Evolutionary conservation across 2,797 vertebrate genomes (phyloP).

Genomic region (Scleropages formosus): DNA sequence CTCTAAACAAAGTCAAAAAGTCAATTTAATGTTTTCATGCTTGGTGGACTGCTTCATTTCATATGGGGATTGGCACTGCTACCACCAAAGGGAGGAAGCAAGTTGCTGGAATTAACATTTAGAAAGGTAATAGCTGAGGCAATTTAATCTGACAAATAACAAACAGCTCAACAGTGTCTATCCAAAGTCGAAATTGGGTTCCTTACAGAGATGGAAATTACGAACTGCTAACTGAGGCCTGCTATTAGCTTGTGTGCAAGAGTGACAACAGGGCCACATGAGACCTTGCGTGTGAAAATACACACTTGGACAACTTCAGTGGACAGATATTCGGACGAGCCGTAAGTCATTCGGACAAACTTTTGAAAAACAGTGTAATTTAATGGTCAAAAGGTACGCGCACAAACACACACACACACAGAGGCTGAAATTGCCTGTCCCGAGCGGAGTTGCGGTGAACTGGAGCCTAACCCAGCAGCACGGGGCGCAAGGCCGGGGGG

Average conservation of each 20-base stretch:
- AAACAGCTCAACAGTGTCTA: slow-evolving; percentile 35
- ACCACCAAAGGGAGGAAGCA: slow-evolving; percentile 16
- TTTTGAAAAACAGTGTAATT: not conserved
- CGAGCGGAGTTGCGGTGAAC: too few relatives aligned
- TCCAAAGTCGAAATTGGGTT: slow-evolving; percentile 33
- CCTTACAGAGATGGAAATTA: slow-evolving; percentile 36
- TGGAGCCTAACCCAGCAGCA: too few relatives aligned
- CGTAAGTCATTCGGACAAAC: not conserved
- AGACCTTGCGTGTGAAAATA: not conserved
- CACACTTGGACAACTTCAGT: not conserved
- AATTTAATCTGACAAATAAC: slow-evolving; percentile 41
- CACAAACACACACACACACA: too few relatives aligned
- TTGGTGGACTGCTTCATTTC: slow-evolving; percentile 33
- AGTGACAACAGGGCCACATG: not conserved
- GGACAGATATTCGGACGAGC: not conserved
- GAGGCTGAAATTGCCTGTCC: too few relatives aligned
- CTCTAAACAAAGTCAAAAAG: slow-evolving; percentile 44
- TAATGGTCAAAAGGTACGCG: too few relatives aligned
- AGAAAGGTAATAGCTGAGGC: slow-evolving; percentile 35
- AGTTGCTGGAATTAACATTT: slow-evolving; percentile 37
- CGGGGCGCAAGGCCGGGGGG: too few relatives aligned
- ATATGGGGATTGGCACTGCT: slow-evolving; percentile 15
- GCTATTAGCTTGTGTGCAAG: not conserved
- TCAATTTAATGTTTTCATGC: slow-evolving; percentile 45
- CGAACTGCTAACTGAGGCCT: slow-evolving; percentile 26